Evolutionary conservation across 92 coral and sea anemone species (phyloP), one percentile per base, ranked within the genome.

Genomic region (Virgularia gustaviana): DNA sequence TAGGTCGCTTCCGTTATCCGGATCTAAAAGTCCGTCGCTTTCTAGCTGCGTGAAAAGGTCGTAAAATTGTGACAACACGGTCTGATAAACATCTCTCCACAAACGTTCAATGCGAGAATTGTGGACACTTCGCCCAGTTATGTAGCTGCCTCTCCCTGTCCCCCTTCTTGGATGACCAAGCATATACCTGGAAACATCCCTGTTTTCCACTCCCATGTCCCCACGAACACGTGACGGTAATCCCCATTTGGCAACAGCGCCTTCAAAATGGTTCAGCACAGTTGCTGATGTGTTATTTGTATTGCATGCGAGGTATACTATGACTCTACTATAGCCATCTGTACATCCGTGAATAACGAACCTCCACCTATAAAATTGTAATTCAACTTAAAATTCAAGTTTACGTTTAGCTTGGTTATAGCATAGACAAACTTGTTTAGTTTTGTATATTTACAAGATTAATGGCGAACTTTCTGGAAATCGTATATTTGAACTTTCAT

Each of bases 201-300:
- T 25, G 74, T 84, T 84, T 35, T 84, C 85, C 8, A 84, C 88
- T 9, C 85, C 85, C 86, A 80, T 85, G 41, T 85, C 88, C 0
- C 88, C 85, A 0, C 79, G 36, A 9, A 84, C 85, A 9, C 88
- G 82, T n/a, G 85, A 67, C 0, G 88, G 88, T 27, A 79, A 51
- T 0, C 88, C 88, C 88, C 85, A 84, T 53, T 8, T 30, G 2
- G 6, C 30, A 24, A 84, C 70, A 0, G 88, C 84, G n/a, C 54
- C 63, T 36, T 54, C 34, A 44, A 83, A 78, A 23, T 64, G 67
- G 13, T 66, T 63, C 1, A 81, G 67, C 19, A 81, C 82, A 10
- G 82, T 76, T 31, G 76, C 77, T 32, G 78, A 81, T 9, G 71
- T 81, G 56, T 75, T 81, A 51, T 81, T 41, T 0, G 44, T 56